Conservation (phyloP, 2,113 vertebrate species). For the Podilymbus podiceps region DNA sequence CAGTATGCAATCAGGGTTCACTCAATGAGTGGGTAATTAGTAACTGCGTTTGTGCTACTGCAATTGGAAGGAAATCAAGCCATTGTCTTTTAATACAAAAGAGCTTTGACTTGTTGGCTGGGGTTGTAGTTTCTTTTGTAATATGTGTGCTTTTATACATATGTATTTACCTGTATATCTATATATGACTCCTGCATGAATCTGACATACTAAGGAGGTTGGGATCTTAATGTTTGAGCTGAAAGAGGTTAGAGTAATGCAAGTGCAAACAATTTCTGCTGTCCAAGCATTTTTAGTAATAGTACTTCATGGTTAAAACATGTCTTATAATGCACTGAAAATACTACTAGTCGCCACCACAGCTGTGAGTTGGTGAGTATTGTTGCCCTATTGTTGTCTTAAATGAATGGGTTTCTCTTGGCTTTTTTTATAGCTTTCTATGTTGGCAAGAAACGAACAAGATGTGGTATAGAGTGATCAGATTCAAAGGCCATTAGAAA, state of each 20-base stretch:
- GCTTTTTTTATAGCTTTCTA: not conserved
- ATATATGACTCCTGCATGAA: not conserved
- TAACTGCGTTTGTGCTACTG: not conserved
- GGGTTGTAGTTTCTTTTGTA: not conserved
- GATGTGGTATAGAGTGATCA: not conserved
- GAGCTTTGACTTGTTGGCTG: not conserved
- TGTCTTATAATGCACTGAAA: not conserved
- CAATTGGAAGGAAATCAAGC: not conserved
- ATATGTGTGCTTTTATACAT: not conserved
- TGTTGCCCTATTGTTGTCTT: not conserved
- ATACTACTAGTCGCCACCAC: not conserved
- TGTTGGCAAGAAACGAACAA: not conserved
- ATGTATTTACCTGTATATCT: not conserved
- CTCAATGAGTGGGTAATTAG: not conserved
- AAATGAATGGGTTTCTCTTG: not conserved
- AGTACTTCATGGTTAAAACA: not conserved
- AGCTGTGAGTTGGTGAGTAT: not conserved
- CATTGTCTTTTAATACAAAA: not conserved
- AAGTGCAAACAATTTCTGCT: not conserved
- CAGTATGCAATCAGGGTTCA: not conserved
- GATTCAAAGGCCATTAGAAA: not conserved
- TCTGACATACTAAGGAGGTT: not conserved
- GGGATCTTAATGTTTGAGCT: not conserved
- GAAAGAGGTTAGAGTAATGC: not conserved
- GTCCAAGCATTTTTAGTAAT: not conserved